A percentile compares a stretch with the other conserved stretches of the same genome.
Evolutionary conservation across 2,888 invertebrate genomes (phyloP).

Genomic region (Abrostola triplasia): DNA sequence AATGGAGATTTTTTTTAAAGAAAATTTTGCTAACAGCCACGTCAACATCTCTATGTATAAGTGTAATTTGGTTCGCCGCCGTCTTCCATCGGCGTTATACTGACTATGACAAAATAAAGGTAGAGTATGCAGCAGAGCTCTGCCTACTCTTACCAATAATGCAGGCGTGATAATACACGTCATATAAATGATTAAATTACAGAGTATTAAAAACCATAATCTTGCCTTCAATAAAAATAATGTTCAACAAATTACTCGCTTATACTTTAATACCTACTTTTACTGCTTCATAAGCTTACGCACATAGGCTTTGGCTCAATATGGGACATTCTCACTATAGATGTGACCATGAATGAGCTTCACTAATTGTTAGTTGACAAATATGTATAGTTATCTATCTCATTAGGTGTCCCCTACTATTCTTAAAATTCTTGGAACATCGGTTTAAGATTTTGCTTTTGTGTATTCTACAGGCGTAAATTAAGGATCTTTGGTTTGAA

Average conservation of each 20-base stretch:
- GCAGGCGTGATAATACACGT: too few species aligned
- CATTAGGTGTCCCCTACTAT: conserved; percentile 44
- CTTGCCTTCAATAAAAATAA: too few species aligned
- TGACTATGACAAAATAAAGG: too few species aligned
- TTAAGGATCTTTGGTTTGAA: not conserved
- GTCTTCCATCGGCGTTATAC: too few species aligned
- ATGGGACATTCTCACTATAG: conserved; percentile 58
- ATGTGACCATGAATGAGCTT: conserved; percentile 52
- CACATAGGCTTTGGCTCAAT: conserved; percentile 38
- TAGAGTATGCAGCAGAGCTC: too few species aligned
- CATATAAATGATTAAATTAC: too few species aligned
- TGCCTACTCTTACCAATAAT: too few species aligned
- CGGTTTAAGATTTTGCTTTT: not conserved
- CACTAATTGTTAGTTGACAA: conserved; percentile 57
- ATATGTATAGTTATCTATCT: conserved; percentile 50
- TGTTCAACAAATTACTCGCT: conserved; percentile 14
- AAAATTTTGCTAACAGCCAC: too few species aligned
- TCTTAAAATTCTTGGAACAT: not conserved
- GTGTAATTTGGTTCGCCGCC: too few species aligned
- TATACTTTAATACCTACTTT: conserved; percentile 41
- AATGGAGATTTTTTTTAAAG: too few species aligned
- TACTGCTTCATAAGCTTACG: conserved; percentile 33
- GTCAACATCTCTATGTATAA: too few species aligned
- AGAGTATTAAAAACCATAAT: too few species aligned
- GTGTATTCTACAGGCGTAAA: not conserved